Evolutionary conservation across 2,888 invertebrate species (phyloP), one percentile per base, ranked within the genome.

Genomic region (Lacanobia wlatinum): DNA sequence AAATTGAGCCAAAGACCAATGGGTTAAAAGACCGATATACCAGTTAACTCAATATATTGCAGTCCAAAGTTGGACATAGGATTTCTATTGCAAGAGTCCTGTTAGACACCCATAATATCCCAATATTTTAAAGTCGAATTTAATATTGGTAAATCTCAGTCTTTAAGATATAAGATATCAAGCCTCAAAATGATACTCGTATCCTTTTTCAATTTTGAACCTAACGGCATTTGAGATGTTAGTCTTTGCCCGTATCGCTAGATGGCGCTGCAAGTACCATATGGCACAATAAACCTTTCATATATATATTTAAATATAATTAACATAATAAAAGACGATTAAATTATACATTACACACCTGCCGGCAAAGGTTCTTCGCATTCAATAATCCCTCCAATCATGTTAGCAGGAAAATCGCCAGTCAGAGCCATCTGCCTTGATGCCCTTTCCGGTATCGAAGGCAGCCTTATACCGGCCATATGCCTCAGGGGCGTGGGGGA

Each of bases 341-440:
- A 48, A 60, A 55, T 75, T 50, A 56, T 23, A 48, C 28, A 62
- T 63, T 74, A 86, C 97, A 96, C 95, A 98, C 98, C 98, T 87
- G 98, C 98, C 60, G 99, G 99, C 82, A 99, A 94, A 18, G 98
- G 98, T 89, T 98, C 98, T 86, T 98, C 98, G 78, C 97, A 96
- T 84, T 97, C 97, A 46, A 97, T 96, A 68, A 97, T 96, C 70
- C 96, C 96, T 55, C 96, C 96, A 87, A 96, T 96, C 96, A 96
- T 96, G 89, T 96, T 96, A 38, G 96, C 95, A 40, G 96, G 96
- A 84, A 95, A 96, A 94, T 96, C 93, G 91, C 97, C 90, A 87
- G 97, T 92, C 92, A 96, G 87, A 88, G 97, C 94, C 96, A 97
- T 93, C 92, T 96, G 94, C 84, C 96, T 86, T 16, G 96, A 96